Conservation (phyloP, 2,888 invertebrate genomes). For the Camponotus fellah region DNA sequence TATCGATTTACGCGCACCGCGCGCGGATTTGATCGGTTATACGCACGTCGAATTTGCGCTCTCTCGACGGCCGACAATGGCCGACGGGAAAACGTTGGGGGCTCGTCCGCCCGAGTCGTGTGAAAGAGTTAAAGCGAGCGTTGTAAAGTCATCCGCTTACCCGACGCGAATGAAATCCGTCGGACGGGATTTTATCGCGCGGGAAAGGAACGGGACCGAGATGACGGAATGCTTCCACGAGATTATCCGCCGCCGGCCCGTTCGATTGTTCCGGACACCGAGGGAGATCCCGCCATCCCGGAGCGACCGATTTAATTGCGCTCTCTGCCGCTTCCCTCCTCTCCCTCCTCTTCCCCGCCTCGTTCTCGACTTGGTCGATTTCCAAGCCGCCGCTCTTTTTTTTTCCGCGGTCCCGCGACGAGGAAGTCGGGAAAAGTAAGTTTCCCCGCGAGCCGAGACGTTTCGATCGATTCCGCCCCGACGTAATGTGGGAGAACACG, state of each 20-base stretch:
- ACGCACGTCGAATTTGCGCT: slow-evolving; percentile 46
- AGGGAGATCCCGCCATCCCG: slow-evolving; percentile 22
- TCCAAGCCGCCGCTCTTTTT: slow-evolving; percentile 3
- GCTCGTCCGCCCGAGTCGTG: slow-evolving; percentile 16
- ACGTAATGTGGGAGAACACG: slow-evolving; percentile 2
- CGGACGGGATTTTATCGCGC: slow-evolving; percentile 53
- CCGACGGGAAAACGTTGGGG: slow-evolving; percentile 40
- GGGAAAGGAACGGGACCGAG: slow-evolving; percentile 36
- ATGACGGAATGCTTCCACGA: slow-evolving; percentile 59
- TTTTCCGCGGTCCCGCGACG: slow-evolving; percentile 6
- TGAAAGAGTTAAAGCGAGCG: slow-evolving; percentile 59
- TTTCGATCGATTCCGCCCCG: slow-evolving; percentile 23
- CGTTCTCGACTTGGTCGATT: slow-evolving; percentile 23
- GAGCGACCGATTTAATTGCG: slow-evolving; percentile 52
- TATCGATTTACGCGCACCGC: slow-evolving; percentile 44
- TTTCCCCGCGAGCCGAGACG: neutral
- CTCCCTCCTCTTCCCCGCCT: too few relatives aligned
- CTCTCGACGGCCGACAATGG: slow-evolving; percentile 44
- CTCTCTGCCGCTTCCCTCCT: slow-evolving; percentile 10
- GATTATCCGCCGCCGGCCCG: slow-evolving; percentile 49
- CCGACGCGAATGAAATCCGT: slow-evolving; percentile 57
- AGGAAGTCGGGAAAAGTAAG: neutral
- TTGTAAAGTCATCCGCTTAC: slow-evolving; percentile 63
- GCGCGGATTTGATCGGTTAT: slow-evolving; percentile 47
- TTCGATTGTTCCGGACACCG: slow-evolving; percentile 49